phyloP scores from a whole-genome alignment of 2,797 vertebrate species.

The Myioborus melanocephalus region DNA sequence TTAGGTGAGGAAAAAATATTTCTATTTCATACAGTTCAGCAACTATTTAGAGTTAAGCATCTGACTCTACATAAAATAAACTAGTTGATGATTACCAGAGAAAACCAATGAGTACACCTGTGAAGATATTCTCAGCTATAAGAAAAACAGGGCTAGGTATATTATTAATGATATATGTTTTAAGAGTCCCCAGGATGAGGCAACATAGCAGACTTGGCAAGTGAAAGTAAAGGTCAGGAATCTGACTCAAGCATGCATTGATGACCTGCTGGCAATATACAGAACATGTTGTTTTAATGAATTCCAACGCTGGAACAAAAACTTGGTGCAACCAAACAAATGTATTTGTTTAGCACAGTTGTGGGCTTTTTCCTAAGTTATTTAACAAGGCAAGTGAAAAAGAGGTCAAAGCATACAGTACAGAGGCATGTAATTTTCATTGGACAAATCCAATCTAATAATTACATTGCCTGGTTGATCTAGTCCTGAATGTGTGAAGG shows the following conservation, averaged over 20 bases:
- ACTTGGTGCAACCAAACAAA: background rate
- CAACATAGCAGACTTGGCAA: background rate
- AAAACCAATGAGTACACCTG: background rate
- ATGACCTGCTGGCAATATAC: conserved; percentile 5
- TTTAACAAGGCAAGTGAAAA: background rate
- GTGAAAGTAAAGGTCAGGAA: conserved; percentile 20
- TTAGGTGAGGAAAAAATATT: background rate
- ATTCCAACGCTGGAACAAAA: conserved; percentile 20
- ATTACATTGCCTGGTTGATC: background rate
- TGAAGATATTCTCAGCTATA: background rate
- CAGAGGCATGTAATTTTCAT: background rate
- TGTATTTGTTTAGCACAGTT: background rate
- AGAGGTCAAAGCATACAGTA: background rate
- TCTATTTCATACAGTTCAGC: background rate
- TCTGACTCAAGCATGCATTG: background rate
- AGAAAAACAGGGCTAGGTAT: background rate
- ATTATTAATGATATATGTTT: background rate
- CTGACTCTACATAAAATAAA: background rate
- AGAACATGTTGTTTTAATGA: conserved; percentile 5
- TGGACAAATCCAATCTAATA: background rate
- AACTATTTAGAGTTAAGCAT: background rate
- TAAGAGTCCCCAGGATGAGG: background rate
- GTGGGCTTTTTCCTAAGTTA: background rate
- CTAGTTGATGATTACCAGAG: background rate
- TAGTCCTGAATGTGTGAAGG: background rate